Evolutionary conservation across 1,140 invertebrate genomes (phyloP).

Genomic region (Euwallacea fornicatus): DNA sequence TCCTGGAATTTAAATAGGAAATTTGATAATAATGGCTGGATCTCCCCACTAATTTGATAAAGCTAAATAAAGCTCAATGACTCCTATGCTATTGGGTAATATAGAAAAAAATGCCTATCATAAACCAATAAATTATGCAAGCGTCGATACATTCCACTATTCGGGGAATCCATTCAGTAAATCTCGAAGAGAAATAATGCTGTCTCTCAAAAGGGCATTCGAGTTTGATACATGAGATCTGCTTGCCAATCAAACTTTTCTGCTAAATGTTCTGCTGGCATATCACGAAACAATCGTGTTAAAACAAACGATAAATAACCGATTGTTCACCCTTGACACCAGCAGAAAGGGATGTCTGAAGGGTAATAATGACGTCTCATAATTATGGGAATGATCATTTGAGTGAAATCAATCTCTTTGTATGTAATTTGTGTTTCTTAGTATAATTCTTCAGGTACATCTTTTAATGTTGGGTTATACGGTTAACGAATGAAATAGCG

Average conservation of each 20-base stretch:
- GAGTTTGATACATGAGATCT: neutral
- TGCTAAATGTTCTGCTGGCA: constrained; percentile 19
- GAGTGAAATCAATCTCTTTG: no score
- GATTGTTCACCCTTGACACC: neutral
- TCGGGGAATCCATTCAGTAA: no score
- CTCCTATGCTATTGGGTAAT: neutral
- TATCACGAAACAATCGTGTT: constrained; percentile 9
- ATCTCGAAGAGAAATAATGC: neutral
- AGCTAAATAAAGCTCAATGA: neutral
- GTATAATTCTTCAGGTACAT: no score
- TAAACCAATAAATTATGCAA: neutral
- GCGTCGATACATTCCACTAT: neutral
- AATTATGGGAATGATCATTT: no score
- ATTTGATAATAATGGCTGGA: neutral
- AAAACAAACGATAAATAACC: neutral
- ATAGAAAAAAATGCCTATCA: neutral
- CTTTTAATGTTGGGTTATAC: no score
- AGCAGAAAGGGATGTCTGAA: no score
- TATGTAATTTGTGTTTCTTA: no score
- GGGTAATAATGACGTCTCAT: no score
- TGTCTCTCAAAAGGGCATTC: constrained; percentile 13
- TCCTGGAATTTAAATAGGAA: constrained; percentile 13
- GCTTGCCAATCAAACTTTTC: constrained; percentile 8
- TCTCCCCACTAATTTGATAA: neutral
- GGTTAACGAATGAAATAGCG: no score